Percentiles rank a stretch among this genome's conserved stretches.
Conservation (phyloP, 2,113 vertebrate species). For the Verasper variegatus region DNA sequence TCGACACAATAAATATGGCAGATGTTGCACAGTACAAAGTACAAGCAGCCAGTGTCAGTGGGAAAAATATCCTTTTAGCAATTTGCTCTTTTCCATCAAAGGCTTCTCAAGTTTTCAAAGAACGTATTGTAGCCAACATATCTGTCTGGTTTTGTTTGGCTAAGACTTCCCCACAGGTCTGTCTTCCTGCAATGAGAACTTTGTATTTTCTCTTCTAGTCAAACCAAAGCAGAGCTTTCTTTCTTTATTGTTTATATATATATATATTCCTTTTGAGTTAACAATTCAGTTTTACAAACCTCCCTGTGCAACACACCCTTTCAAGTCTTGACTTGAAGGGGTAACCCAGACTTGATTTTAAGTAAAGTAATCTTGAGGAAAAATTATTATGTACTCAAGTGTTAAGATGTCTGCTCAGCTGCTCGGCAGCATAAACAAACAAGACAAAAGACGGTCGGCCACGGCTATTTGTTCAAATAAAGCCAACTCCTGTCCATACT, state of each 20-base stretch:
- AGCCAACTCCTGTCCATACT: conserved; percentile 29
- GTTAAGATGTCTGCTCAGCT: conserved; percentile 48
- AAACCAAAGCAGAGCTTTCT: conserved; percentile 35
- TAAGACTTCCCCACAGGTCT: conserved; percentile 45
- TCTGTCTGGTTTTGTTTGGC: conserved; percentile 64
- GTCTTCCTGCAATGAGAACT: conserved; percentile 32
- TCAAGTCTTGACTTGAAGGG: conserved; percentile 22
- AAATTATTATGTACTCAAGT: conserved; percentile 23
- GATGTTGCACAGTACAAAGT: conserved; percentile 51
- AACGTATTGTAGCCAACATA: conserved; percentile 39
- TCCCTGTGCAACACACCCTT: conserved; percentile 2
- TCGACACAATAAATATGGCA: conserved; percentile 43
- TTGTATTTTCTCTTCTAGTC: conserved; percentile 23
- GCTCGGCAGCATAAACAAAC: conserved; percentile 53
- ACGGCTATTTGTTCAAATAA: conserved; percentile 50
- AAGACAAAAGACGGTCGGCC: conserved; percentile 33
- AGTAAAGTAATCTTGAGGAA: conserved; percentile 24
- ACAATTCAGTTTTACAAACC: conserved; percentile 52
- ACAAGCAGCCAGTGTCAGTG: conserved; percentile 27
- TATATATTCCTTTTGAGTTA: conserved; percentile 22
- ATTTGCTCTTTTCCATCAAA: conserved; percentile 58
- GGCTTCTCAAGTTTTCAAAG: conserved; percentile 46
- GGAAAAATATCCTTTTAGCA: conserved; percentile 26
- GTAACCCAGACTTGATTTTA: conserved; percentile 30
- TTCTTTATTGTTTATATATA: conserved; percentile 14